Percentiles rank a stretch among this genome's conserved stretches.
phyloP scores from a whole-genome alignment of 2,888 invertebrate genomes.

The Lordiphosa fenestrarum region DNA sequence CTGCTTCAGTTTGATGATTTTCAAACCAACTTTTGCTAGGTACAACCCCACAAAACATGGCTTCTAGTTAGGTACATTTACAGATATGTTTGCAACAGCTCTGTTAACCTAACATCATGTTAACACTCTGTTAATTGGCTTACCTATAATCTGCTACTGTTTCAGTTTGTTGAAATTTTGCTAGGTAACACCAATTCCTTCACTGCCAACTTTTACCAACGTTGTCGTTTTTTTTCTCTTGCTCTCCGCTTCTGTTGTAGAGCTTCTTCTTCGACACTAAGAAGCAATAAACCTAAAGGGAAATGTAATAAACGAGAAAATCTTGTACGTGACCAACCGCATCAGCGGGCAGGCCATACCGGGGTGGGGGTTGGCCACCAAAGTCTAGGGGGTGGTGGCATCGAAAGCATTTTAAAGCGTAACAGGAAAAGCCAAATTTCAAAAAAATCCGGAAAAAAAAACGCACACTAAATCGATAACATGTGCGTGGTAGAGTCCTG shows the following conservation, averaged over 20 bases:
- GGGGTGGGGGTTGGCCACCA: slow-evolving; percentile 67
- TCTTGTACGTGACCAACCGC: slow-evolving; percentile 80
- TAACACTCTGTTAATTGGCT: no score
- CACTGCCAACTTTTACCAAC: slow-evolving; percentile 10
- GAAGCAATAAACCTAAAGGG: slow-evolving; percentile 79
- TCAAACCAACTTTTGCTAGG: no score
- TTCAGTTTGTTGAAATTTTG: no score
- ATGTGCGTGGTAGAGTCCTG: slow-evolving; percentile 40
- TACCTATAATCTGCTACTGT: no score
- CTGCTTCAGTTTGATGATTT: no score
- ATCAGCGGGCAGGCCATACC: slow-evolving; percentile 56
- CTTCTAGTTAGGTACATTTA: no score
- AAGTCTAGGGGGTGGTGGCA: slow-evolving; percentile 35
- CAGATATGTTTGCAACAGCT: no score
- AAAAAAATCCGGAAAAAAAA: slow-evolving; percentile 25
- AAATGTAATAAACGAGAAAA: slow-evolving; percentile 80
- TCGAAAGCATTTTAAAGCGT: slow-evolving; percentile 72
- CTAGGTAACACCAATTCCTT: no score
- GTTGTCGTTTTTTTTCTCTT: slow-evolving; percentile 3
- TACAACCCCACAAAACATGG: no score
- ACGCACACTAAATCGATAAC: slow-evolving; percentile 58
- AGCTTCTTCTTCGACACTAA: slow-evolving; percentile 64
- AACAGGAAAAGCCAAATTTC: slow-evolving; percentile 46
- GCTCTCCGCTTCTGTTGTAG: slow-evolving; percentile 29
- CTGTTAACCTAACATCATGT: no score